Evolutionary conservation across 2,888 invertebrate species (phyloP), one percentile per base, ranked within the genome.

Genomic region (Melinaea menophilus): DNA sequence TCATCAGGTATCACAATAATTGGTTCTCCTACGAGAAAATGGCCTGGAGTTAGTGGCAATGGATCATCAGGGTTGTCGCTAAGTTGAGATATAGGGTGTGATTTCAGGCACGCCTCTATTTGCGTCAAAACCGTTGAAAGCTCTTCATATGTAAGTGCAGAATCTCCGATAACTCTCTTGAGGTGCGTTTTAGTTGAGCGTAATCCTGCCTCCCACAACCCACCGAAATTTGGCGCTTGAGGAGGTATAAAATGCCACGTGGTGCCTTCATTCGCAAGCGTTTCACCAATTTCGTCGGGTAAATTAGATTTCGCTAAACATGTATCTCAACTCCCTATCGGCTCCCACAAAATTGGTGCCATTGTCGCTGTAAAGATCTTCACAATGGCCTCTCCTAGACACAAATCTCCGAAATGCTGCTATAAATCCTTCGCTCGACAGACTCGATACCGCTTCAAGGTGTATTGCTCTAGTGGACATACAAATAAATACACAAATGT

Each of bases 331-430:
- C 7, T 48, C 9, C 5, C 22, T 58, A 13, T 58, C 58, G 47
- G 47, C 47, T 47, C 47, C 47, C 11, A 47, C 47, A 11, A 47
- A 47, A 47, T 47, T 47, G 11, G 65, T 67, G 33, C 63, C 69
- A 61, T 69, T 69, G 37, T 69, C 69, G 35, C 67, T 65, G n/a
- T 54, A 69, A 3, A 69, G 9, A 31, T 60, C 56, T 12, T 51
- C 9, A 56, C 63, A 62, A 46, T 60, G 61, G 9, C 69, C 69
- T 46, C 66, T 13, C 33, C 64, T 41, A 9, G 62, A 12, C 4
- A 55, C 35, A 55, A 67, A 64, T 5, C 63, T 31, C n/a, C 57
- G 46, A 22, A 66, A 68, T 35, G 68, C 69, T 0, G 64, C 62
- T 1, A 69, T 56, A 46, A 69, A 69, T 3, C 46, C 58, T 5